Base-by-base conservation (phyloP, 2,113 vertebrate species). In the Dicrurus megarhynchus region DNA sequence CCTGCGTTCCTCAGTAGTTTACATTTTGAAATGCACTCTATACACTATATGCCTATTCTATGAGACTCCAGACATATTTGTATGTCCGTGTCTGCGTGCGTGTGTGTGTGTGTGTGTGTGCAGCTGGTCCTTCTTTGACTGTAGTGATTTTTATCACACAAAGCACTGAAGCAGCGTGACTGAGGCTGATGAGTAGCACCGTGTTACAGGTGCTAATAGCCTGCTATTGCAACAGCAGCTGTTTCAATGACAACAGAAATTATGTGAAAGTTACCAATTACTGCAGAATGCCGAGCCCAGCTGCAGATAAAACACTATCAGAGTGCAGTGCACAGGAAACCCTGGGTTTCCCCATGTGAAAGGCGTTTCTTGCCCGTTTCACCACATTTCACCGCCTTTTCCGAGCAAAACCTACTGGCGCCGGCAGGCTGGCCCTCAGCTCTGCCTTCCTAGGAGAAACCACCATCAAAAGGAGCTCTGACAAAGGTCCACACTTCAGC, bases 331-430 rank as follows among this genome's bases (percentile, higher is more conserved):
- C 1, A 0, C 27, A 33, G 59, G 41, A 74, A 90, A 22, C 42
- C 30, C 42, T 1, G 3, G 55, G 26, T 35, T 89, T 49, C 68
- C n/a, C 33, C 49, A 6, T 0, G 13, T n/a, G 24, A 9, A 27
- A 16, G 22, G 39, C 4, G 0, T 32, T 73, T 49, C n/a, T 73
- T 83, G 35, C 28, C 30, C 27, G 0, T 49, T 74, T 26, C 57
- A 33, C 37, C 65, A 41, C 2, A 1, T 2, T 0, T 1, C 50
- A 32, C 37, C 57, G 67, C 17, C 32, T 71, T 47, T 86, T 59
- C 50, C 5, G 1, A 69, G 65, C 1, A 3, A 61, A 63, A 47
- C 20, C 35, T 7, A 0, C 16, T 1, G 3, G 59, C 0, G 4
- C 17, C 0, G 0, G 28, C 10, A 2, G 63, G n/a, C 84, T 78